phyloP scores from a whole-genome alignment of 1,140 invertebrate genomes.

The Palaemon carinicauda region DNA sequence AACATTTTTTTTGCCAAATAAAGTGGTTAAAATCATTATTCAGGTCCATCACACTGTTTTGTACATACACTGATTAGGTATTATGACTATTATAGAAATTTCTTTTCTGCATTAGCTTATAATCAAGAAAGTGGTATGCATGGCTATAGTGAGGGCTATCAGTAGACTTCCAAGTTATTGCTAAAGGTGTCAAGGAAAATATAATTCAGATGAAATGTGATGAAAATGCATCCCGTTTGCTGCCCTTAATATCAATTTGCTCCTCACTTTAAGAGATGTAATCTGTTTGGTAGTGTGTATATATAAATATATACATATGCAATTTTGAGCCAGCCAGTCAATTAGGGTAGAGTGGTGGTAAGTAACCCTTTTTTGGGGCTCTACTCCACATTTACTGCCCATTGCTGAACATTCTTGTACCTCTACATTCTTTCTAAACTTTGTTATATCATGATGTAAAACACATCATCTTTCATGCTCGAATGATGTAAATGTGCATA shows the following conservation, averaged over 20 bases:
- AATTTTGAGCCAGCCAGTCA: not conserved
- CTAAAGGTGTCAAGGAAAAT: not conserved
- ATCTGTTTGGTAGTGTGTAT: no score
- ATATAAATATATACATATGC: not conserved
- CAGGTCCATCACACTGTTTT: constrained; percentile 44
- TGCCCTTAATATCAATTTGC: no score
- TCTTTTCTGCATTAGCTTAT: constrained; percentile 12
- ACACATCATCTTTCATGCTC: constrained; percentile 31
- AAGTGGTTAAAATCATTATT: constrained; percentile 18
- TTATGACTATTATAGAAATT: not conserved
- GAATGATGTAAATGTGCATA: constrained; percentile 36
- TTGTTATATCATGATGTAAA: constrained; percentile 29
- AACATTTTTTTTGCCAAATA: not conserved
- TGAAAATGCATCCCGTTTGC: no score
- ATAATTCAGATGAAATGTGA: no score
- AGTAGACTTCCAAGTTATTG: not conserved
- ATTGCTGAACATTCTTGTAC: constrained; percentile 25
- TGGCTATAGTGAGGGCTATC: not conserved
- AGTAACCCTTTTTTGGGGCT: no score
- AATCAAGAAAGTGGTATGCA: constrained; percentile 16
- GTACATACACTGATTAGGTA: constrained; percentile 23
- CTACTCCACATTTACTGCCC: not conserved
- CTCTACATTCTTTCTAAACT: not conserved
- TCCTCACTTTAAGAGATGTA: no score
- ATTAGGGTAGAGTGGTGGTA: no score